phyloP scores from a whole-genome alignment of 2,888 invertebrate genomes.

The Cryptosula pallasiana region DNA sequence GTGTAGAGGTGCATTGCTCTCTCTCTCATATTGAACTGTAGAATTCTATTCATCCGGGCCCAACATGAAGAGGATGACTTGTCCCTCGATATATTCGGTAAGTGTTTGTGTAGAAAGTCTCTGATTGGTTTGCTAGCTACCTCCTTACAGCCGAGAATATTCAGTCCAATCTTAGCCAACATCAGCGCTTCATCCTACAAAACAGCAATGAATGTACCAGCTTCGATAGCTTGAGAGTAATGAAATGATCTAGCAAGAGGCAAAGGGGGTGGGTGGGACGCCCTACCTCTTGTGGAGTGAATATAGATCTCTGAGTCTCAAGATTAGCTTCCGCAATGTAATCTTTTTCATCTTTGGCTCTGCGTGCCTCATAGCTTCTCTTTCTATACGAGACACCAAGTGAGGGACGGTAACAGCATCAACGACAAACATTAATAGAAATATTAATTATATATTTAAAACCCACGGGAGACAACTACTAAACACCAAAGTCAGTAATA shows the following conservation, averaged over 20 bases:
- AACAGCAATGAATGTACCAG: too few species aligned
- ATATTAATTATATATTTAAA: too few species aligned
- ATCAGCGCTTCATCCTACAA: conserved; percentile 10
- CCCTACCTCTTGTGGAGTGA: conserved; percentile 4
- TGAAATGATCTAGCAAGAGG: too few species aligned
- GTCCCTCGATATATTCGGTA: not conserved
- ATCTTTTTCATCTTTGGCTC: conserved; percentile 9
- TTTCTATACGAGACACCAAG: too few species aligned
- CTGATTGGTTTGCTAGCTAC: not conserved
- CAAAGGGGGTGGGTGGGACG: not conserved
- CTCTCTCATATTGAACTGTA: not conserved
- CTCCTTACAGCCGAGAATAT: conserved; percentile 19
- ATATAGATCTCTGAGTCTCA: not conserved
- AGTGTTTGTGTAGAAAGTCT: conserved; percentile 6
- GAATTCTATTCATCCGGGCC: not conserved
- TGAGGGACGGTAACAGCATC: too few species aligned
- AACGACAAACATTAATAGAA: too few species aligned
- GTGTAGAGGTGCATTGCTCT: conserved; percentile 12
- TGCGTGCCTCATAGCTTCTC: not conserved
- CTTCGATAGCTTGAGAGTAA: too few species aligned
- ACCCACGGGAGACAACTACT: too few species aligned
- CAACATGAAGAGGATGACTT: not conserved
- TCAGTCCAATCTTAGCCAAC: conserved; percentile 17
- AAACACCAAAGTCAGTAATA: too few species aligned
- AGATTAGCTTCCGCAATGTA: not conserved